Evolutionary conservation across 2,113 vertebrate genomes (phyloP).

Genomic region (Carlito syrichta): DNA sequence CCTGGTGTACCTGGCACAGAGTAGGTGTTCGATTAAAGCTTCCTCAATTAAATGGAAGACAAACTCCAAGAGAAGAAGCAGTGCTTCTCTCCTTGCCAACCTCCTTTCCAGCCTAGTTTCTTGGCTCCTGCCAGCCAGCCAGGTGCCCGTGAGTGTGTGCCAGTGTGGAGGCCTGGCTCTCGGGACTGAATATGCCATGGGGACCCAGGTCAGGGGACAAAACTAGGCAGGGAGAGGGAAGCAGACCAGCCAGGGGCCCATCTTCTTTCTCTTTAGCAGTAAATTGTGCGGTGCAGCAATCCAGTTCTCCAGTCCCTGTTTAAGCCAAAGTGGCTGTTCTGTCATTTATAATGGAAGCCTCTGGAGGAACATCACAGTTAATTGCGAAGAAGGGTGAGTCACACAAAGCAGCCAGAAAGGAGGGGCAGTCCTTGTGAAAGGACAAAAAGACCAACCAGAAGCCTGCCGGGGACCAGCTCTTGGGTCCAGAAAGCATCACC

Average conservation of each 20-base stretch:
- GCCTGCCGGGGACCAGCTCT: not conserved
- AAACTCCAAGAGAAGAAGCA: constrained; percentile 18
- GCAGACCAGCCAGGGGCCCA: not conserved
- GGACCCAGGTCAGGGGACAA: not conserved
- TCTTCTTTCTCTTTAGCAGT: not conserved
- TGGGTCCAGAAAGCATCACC: too few relatives aligned
- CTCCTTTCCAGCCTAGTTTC: not conserved
- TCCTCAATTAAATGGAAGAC: not conserved
- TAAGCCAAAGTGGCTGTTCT: not conserved
- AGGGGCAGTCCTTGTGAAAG: not conserved
- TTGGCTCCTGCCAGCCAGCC: not conserved
- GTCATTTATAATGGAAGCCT: constrained; percentile 26
- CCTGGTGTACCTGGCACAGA: not conserved
- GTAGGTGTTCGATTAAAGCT: constrained; percentile 44
- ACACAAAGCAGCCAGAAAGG: constrained; percentile 17
- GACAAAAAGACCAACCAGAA: constrained; percentile 18
- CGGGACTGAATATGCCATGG: not conserved
- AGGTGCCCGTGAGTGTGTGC: not conserved
- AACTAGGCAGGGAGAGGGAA: not conserved
- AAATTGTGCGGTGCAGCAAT: not conserved
- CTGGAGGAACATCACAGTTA: constrained; percentile 50
- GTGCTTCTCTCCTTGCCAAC: not conserved
- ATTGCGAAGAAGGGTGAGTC: constrained; percentile 63
- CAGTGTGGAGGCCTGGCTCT: not conserved
- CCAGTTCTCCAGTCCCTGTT: not conserved